phyloP scores from a whole-genome alignment of 2,888 invertebrate species.

The Heteropelma amictum region DNA sequence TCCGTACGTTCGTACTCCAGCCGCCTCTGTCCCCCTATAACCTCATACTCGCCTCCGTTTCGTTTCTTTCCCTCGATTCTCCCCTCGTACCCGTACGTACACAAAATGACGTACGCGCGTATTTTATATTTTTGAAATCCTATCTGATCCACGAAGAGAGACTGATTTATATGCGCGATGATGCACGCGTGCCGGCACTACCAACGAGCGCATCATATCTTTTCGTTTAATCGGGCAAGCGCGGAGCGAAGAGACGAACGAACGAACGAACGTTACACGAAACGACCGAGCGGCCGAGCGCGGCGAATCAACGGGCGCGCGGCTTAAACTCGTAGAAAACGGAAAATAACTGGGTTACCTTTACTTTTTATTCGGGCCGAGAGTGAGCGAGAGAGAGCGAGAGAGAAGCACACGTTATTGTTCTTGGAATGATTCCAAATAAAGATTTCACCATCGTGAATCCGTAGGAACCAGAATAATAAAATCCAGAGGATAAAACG shows the following conservation, averaged over 20 bases:
- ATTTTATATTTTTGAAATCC: conserved; percentile 75
- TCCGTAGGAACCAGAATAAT: conserved; percentile 75
- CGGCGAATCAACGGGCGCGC: conserved; percentile 46
- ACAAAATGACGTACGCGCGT: conserved; percentile 73
- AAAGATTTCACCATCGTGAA: conserved; percentile 75
- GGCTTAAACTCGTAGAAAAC: conserved; percentile 70
- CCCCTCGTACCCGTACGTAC: conserved; percentile 41
- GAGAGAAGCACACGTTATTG: conserved; percentile 73
- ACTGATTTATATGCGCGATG: conserved; percentile 77
- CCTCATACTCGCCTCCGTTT: conserved; percentile 37
- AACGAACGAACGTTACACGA: conserved; percentile 23
- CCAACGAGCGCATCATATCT: conserved; percentile 76
- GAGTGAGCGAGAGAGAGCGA: conserved; percentile 52
- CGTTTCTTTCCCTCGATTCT: conserved; percentile 41
- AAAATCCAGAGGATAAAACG: conserved; percentile 65
- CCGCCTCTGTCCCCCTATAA: neutral
- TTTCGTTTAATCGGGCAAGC: conserved; percentile 62
- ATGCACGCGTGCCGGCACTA: conserved; percentile 77
- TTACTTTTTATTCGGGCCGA: conserved; percentile 75
- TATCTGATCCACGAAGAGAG: conserved; percentile 75
- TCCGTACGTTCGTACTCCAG: conserved; percentile 49
- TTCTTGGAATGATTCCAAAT: conserved; percentile 78
- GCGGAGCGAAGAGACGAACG: conserved; percentile 15
- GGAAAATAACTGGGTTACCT: conserved; percentile 78
- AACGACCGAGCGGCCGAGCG: neutral